These are phyloP conservation scores for Ectemnius continuus DNA, from an alignment of 2,888 invertebrate species.

Conservation along the genomic window DNA sequence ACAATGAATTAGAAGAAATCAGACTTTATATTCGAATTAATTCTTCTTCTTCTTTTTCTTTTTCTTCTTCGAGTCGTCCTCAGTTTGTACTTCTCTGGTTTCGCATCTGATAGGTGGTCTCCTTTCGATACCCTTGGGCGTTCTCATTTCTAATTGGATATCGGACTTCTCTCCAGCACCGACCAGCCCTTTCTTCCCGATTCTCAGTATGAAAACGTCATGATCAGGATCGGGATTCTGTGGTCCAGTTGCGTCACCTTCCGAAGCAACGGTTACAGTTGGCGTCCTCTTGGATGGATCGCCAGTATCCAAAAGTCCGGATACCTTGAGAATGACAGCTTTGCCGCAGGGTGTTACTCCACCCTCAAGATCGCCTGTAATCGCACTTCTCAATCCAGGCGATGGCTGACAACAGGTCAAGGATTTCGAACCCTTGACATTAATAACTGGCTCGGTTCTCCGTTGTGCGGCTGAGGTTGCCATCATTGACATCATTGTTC, in stretches of 20 bases:
- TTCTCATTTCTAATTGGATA: conserved; percentile 86
- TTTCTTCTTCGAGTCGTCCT: conserved; percentile 67
- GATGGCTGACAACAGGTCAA: conserved; percentile 5
- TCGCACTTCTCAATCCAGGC: conserved; percentile 25
- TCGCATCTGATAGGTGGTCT: conserved; percentile 81
- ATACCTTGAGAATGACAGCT: conserved; percentile 73
- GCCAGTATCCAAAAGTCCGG: conserved; percentile 66
- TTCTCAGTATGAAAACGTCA: conserved; percentile 85
- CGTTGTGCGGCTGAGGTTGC: background rate
- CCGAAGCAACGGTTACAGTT: conserved; percentile 65
- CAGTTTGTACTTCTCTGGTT: conserved; percentile 85
- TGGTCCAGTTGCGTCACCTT: conserved; percentile 51
- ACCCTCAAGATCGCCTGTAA: conserved; percentile 18
- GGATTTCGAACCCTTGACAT: conserved; percentile 1
- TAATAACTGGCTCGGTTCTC: background rate
- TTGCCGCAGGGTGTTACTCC: conserved; percentile 57
- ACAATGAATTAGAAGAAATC: no score
- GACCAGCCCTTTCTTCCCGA: conserved; percentile 86
- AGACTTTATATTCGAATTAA: conserved; percentile 1
- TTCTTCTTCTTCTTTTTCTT: conserved; percentile 38
- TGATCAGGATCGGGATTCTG: conserved; percentile 81
- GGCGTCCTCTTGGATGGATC: conserved; percentile 51
- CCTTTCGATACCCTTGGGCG: conserved; percentile 84
- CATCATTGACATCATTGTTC: no score
- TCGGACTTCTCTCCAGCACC: conserved; percentile 85